Conservation (phyloP, 2,888 invertebrate species). For the Drosophila peninsularis region DNA sequence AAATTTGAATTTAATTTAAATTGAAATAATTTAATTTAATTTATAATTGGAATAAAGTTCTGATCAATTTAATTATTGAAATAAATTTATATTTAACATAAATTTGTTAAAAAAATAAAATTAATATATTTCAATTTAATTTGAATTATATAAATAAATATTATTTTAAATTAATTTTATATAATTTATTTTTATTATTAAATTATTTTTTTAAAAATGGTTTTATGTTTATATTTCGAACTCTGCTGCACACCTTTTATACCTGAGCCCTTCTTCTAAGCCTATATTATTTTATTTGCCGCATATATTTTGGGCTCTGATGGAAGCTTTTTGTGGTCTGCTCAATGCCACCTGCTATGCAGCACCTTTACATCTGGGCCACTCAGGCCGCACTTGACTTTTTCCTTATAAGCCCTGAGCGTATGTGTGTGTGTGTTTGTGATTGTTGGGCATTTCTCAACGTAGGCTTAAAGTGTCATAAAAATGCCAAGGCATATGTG, state of each 20-base stretch:
- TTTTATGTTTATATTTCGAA: no score
- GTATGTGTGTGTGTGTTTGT: slow-evolving; percentile 8
- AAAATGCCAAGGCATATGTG: slow-evolving; percentile 62
- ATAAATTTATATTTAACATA: no score
- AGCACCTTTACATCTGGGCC: slow-evolving; percentile 8
- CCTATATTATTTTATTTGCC: background rate
- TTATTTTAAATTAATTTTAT: background rate
- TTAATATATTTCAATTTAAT: no score
- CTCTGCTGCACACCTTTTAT: no score
- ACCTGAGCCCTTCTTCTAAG: no score
- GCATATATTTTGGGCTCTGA: background rate
- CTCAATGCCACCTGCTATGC: slow-evolving; percentile 14
- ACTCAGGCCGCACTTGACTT: slow-evolving; percentile 38
- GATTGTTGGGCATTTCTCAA: slow-evolving; percentile 54
- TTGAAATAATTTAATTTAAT: background rate
- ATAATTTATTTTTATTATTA: background rate
- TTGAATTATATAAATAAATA: background rate
- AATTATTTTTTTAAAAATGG: no score
- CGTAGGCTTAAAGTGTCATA: slow-evolving; percentile 72
- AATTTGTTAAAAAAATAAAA: no score
- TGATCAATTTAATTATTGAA: no score
- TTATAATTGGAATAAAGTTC: no score
- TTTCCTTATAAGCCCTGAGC: background rate
- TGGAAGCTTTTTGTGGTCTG: slow-evolving; percentile 2
- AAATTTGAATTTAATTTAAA: background rate